Evolutionary conservation across 2,113 vertebrate genomes (phyloP).

Genomic region (Ctenodactylus gundi): DNA sequence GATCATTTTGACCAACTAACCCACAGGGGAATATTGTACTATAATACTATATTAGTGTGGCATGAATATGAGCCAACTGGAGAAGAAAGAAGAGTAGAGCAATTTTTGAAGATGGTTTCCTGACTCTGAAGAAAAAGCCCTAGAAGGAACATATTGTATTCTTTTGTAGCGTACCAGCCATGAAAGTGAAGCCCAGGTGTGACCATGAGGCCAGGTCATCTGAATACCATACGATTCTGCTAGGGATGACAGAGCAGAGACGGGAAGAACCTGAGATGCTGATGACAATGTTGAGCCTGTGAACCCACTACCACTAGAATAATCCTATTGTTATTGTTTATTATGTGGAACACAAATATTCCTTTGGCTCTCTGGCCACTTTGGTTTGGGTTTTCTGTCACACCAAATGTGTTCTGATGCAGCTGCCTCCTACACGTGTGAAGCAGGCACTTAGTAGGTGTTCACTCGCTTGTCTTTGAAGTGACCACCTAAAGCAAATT

Average conservation of each 20-base stretch:
- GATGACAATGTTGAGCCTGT: not conserved
- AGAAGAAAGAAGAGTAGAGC: not conserved
- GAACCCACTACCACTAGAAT: not conserved
- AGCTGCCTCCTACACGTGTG: not conserved
- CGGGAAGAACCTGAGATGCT: not conserved
- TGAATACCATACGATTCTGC: not conserved
- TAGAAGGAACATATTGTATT: not conserved
- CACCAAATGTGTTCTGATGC: not conserved
- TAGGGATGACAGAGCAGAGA: not conserved
- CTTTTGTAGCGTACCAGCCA: not conserved
- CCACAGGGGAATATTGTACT: not conserved
- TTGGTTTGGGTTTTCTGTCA: slow-evolving; percentile 12
- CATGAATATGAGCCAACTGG: not conserved
- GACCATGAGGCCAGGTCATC: not conserved
- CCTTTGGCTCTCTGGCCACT: not conserved
- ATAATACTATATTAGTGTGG: not conserved
- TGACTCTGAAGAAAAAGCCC: not conserved
- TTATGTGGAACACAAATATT: not conserved
- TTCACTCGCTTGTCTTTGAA: not conserved
- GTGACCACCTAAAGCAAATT: not conserved
- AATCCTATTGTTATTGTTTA: not conserved
- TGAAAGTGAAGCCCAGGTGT: not conserved
- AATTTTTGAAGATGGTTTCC: slow-evolving; percentile 15
- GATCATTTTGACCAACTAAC: not conserved
- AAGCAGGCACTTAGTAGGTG: not conserved